Base-by-base conservation (phyloP, 2,888 invertebrate species). In the Synanthedon myopaeformis region DNA sequence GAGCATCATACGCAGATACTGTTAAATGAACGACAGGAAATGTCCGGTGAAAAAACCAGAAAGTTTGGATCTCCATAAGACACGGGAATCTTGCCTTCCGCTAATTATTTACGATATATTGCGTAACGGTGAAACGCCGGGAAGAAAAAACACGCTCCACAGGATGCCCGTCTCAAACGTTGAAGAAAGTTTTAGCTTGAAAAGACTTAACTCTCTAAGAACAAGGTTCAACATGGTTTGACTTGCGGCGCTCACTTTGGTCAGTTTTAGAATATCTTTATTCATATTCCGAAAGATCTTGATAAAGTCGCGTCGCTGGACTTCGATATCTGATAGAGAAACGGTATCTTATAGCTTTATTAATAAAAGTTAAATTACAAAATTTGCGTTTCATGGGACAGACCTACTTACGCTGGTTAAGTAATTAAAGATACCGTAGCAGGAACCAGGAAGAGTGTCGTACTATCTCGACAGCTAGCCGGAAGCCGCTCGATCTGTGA, bases 31-130 rank as follows among this genome's bases (percentile, higher is more conserved):
- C 69, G 66, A 60, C 71, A 79, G 82, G 82, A 85, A 83, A 72
- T 67, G 74, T 73, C 73, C 76, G 73, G 74, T 64, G 70, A 76
- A 82, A 82, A 83, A 86, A 83, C 82, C 74, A 76, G 80, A 80
- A 78, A 73, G 64, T 69, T 76, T 71, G 70, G 77, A 76, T 77
- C 83, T 74, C 86, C 87, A 87, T 87, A 87, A 84, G 83, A 87
- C 87, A 87, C 87, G 79, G 75, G 83, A 76, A 84, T 83, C 86
- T 84, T 71, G 81, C 79, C 85, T 85, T 87, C 87, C 87, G 86
- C 84, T 86, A 87, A 87, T 87, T 87, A 87, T 86, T 86, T 82
- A 86, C 86, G 81, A 87, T 85, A 82, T 82, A 86, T 87, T 86
- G 79, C 87, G 77, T 87, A 87, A 87, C 87, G 87, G 87, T 85